A percentile compares a stretch with the other conserved stretches of the same genome.
Evolutionary conservation across 1,140 invertebrate genomes (phyloP).

Genomic region (Bombus polaris): DNA sequence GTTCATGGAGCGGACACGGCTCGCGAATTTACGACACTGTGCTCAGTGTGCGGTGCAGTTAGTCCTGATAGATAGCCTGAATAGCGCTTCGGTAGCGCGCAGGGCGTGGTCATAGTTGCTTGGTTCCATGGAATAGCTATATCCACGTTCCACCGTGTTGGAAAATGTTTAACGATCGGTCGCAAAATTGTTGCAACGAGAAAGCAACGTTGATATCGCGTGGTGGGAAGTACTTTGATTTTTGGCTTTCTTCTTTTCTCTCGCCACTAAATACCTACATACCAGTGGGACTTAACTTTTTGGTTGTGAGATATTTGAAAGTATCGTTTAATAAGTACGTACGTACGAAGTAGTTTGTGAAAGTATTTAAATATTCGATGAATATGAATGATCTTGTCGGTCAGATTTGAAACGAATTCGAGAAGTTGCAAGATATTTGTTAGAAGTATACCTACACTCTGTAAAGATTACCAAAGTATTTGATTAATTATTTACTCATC

Average conservation of each 20-base stretch:
- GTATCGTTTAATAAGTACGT: no score
- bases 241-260: background rate
- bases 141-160: background rate
- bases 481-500: no score
- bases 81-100: slow-evolving; percentile 26
- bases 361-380: no score
- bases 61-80: slow-evolving; percentile 27
- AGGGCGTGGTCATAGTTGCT: slow-evolving; percentile 53
- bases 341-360: no score
- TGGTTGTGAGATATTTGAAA: no score
- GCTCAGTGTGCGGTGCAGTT: background rate
- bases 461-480: no score
- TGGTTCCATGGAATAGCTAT: background rate
- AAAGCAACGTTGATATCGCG: background rate
- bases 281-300: no score
- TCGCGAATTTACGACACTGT: slow-evolving; percentile 14
- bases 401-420: no score
- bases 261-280: background rate
- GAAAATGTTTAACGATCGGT: slow-evolving; percentile 1
- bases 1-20: background rate
- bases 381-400: no score
- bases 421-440: no score
- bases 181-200: slow-evolving; percentile 25
- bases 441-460: no score
- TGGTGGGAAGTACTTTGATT: background rate